A percentile compares a stretch with the other conserved stretches of the same genome.
Conservation (phyloP, 1,140 invertebrate genomes). For the Zaprionus tsacasi region DNA sequence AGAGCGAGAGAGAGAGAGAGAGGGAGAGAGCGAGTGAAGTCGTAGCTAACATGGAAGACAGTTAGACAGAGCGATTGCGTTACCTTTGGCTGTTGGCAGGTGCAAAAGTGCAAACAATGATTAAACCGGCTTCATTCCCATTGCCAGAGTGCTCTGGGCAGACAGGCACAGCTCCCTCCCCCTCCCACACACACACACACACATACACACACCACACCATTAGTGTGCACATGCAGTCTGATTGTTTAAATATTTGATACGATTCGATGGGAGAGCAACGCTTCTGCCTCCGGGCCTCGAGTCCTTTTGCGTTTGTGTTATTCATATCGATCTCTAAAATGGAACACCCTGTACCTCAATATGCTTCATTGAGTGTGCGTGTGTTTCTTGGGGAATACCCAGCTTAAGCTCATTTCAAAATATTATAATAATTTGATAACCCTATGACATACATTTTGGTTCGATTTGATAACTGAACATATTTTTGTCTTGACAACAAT, state of each 20-base stretch:
- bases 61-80: conserved; percentile 24
- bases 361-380: not conserved
- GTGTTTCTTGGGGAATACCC: not conserved
- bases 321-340: conserved; percentile 33
- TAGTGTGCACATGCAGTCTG: conserved; percentile 50
- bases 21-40: not conserved
- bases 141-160: not conserved
- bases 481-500: too few species aligned
- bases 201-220: conserved; percentile 56
- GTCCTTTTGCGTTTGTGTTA: conserved; percentile 27
- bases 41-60: conserved; percentile 6
- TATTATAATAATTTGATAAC: not conserved
- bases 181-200: too few species aligned
- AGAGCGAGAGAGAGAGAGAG: not conserved
- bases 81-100: conserved; percentile 50
- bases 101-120: conserved; percentile 70
- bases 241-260: conserved; percentile 79
- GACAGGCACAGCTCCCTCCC: not conserved
- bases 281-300: conserved; percentile 25
- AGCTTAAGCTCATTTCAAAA: too few species aligned
- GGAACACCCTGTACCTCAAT: conserved; percentile 4
- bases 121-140: conserved; percentile 43
- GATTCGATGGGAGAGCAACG: conserved; percentile 51
- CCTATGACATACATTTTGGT: too few species aligned
- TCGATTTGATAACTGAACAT: too few species aligned